Evolutionary conservation across 2,113 vertebrate genomes (phyloP).

Genomic region (Fregetta grallaria): DNA sequence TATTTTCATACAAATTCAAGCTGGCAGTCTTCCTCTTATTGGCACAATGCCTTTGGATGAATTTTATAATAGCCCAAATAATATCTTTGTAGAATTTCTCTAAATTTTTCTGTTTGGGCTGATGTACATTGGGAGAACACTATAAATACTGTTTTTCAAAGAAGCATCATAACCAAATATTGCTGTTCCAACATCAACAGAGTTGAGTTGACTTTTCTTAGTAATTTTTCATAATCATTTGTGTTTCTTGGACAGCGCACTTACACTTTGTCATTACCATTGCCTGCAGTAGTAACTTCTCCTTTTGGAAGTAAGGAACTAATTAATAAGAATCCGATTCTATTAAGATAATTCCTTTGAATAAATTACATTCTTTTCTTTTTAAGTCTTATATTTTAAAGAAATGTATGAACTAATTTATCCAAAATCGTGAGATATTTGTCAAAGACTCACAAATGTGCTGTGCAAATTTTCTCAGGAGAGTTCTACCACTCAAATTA

Average conservation of each 20-base stretch:
- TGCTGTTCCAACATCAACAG: slow-evolving; percentile 58
- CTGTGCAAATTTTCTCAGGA: neutral
- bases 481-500: neutral
- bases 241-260: slow-evolving; percentile 47
- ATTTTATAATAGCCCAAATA: slow-evolving; percentile 19
- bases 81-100: slow-evolving; percentile 33
- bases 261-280: slow-evolving; percentile 34
- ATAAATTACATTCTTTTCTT: neutral
- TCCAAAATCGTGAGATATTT: neutral
- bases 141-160: slow-evolving; percentile 36
- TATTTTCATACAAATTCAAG: neutral
- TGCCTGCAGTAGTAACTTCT: slow-evolving; percentile 38
- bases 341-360: neutral
- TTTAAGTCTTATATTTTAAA: neutral
- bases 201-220: slow-evolving; percentile 40
- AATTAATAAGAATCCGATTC: slow-evolving; percentile 40
- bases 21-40: neutral
- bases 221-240: slow-evolving; percentile 63
- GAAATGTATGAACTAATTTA: neutral
- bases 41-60: neutral
- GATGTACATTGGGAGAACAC: neutral
- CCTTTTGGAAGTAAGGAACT: slow-evolving; percentile 28
- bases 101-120: slow-evolving; percentile 28
- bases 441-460: neutral
- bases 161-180: slow-evolving; percentile 41